phyloP scores from a whole-genome alignment of 1,140 invertebrate genomes.

The Hyles euphorbiae region DNA sequence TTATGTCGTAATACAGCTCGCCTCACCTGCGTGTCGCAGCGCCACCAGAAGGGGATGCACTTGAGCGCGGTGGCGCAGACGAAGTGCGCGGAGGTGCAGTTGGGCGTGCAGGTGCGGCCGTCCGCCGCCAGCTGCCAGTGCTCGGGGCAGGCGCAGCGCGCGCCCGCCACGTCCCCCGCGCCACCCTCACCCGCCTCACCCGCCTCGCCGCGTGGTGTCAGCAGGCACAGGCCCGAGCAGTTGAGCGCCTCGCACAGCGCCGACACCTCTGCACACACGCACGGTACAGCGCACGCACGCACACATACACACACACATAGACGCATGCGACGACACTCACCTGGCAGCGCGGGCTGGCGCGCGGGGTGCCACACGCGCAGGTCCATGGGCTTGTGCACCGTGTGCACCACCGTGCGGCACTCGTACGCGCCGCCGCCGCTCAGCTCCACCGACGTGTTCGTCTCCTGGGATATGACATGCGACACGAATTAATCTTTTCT shows the following conservation, averaged over 20 bases:
- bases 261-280: slow-evolving; percentile 34
- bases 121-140: slow-evolving; percentile 83
- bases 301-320: slow-evolving; percentile 18
- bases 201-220: slow-evolving; percentile 75
- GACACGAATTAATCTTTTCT: too few species aligned
- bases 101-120: slow-evolving; percentile 81
- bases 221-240: slow-evolving; percentile 86
- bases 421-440: slow-evolving; percentile 45
- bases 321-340: slow-evolving; percentile 18
- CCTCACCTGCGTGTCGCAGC: slow-evolving; percentile 84
- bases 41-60: slow-evolving; percentile 88
- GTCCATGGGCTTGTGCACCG: slow-evolving; percentile 92
- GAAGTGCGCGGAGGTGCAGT: slow-evolving; percentile 89
- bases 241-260: slow-evolving; percentile 74
- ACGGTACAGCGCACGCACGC: slow-evolving; percentile 27
- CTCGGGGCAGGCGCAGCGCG: slow-evolving; percentile 87
- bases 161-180: slow-evolving; percentile 68
- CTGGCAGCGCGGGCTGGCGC: slow-evolving; percentile 75
- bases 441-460: slow-evolving; percentile 30
- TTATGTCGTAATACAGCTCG: too few species aligned
- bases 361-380: slow-evolving; percentile 88
- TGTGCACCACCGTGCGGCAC: slow-evolving; percentile 81
- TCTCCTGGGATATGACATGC: slow-evolving; percentile 22
- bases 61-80: slow-evolving; percentile 84
- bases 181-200: slow-evolving; percentile 25